These are phyloP conservation scores for Barbus barbus DNA, from an alignment of 2,113 vertebrate genomes.

Conservation along the genomic window DNA sequence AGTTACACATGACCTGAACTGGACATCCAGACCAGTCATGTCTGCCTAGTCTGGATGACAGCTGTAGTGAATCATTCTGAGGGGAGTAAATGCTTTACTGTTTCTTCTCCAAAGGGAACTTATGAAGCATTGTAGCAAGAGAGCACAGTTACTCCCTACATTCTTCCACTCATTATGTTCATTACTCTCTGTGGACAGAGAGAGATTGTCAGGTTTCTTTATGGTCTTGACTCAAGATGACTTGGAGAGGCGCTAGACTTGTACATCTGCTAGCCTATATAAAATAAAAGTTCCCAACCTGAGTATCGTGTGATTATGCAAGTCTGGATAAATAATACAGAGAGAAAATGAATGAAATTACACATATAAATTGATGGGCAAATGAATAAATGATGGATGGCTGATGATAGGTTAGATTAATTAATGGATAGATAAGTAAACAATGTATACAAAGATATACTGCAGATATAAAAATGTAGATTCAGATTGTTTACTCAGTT, in stretches of 20 bases:
- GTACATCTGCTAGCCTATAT: constrained; percentile 1
- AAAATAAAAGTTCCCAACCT: neutral
- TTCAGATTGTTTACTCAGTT: neutral
- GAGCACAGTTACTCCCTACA: constrained; percentile 55
- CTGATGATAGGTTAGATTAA: too few species aligned
- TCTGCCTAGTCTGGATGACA: constrained; percentile 14
- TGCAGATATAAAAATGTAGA: neutral
- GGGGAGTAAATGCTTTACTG: constrained; percentile 44
- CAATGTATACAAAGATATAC: neutral
- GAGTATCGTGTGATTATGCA: neutral
- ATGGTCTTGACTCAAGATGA: constrained; percentile 15
- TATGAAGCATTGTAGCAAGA: constrained; percentile 40
- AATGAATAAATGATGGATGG: neutral
- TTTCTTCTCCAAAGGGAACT: constrained; percentile 35
- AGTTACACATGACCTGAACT: constrained; percentile 55
- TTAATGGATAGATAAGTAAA: neutral
- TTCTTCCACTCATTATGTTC: constrained; percentile 47
- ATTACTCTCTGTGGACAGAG: constrained; percentile 43
- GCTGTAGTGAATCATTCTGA: constrained; percentile 23
- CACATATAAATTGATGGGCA: neutral
- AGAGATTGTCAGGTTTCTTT: constrained; percentile 33
- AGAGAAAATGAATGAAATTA: neutral
- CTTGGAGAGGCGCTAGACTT: constrained; percentile 10
- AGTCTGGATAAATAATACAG: neutral
- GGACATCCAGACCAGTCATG: constrained; percentile 51